Evolutionary conservation across 2,888 invertebrate species (phyloP), one percentile per base, ranked within the genome.

Genomic region (Drosophila affinis): DNA sequence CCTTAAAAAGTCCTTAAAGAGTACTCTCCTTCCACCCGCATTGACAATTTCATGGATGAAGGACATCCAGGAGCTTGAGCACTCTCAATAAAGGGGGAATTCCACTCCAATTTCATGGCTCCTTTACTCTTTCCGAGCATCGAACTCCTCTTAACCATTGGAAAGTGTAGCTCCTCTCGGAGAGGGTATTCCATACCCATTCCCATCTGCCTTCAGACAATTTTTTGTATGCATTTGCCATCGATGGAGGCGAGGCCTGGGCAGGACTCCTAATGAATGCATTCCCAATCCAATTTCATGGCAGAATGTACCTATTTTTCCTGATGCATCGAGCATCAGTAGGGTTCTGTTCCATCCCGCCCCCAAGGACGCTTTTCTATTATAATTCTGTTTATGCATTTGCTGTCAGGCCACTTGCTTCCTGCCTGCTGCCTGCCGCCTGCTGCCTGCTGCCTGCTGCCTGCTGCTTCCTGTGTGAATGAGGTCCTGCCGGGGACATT

Each of bases 331-430:
- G 34, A 10, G 29, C 29, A 29, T 7, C 29, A 7, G 29, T 2
- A 32, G 21, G 21, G 21, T 21, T 21, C 32, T 3, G 3, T 24
- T 24, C 14, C 18, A 48, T 9, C 4, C n/a, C n/a, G 24, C 48
- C 14, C 17, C 27, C 18, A 24, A 57, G 59, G 34, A 34, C 12
- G 60, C 81, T 81, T 63, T 69, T 73, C 21, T 81, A 76, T 79
- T 75, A 55, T 72, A 69, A 62, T 70, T 82, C 85, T 73, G 79
- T 87, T 85, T 85, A 85, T 76, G 85, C 85, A 85, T 84, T 86
- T 77, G 72, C 47, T 44, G 57, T 32, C 62, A 60, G 86, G 69
- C 67, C 80, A 65, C 69, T 67, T 64, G 52, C 53, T 48, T 47
- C 21, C 51, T 56, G 64, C 56, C 46, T 49, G 32, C 57, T 48